Conservation (phyloP, 2,113 vertebrate species). For the Tauraco erythrolophus region DNA sequence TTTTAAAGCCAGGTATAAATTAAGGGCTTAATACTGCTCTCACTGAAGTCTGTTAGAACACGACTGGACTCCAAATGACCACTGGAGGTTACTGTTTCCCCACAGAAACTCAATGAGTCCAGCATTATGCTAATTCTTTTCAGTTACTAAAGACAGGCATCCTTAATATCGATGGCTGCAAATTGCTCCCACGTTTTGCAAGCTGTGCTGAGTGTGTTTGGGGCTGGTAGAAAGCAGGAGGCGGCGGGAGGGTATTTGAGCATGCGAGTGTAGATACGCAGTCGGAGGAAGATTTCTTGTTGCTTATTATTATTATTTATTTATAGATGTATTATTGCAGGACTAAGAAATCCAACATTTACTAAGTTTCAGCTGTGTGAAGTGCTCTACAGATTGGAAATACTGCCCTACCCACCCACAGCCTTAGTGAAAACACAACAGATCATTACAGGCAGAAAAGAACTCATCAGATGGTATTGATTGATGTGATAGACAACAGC, state of each 20-base stretch:
- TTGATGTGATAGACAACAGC: background rate
- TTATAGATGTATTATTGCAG: background rate
- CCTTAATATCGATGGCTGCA: background rate
- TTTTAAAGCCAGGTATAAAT: slow-evolving; percentile 23
- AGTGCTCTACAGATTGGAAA: background rate
- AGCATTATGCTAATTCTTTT: slow-evolving; percentile 35
- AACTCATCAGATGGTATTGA: background rate
- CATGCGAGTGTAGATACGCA: background rate
- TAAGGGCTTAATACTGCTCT: background rate
- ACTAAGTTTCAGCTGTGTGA: background rate
- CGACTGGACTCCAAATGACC: slow-evolving; percentile 51
- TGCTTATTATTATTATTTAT: background rate
- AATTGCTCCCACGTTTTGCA: background rate
- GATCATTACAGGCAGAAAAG: background rate
- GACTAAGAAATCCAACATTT: background rate
- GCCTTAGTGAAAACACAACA: background rate
- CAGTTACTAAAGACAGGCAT: slow-evolving; percentile 5
- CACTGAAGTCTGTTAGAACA: background rate
- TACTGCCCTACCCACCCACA: background rate
- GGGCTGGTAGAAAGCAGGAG: background rate
- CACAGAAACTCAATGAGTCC: slow-evolving; percentile 8
- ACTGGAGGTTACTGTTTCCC: slow-evolving; percentile 43
- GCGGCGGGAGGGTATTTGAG: background rate
- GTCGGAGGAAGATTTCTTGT: background rate
- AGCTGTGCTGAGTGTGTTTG: background rate